Base-by-base conservation (phyloP, 2,797 vertebrate genomes). In the Myotis findleyi region DNA sequence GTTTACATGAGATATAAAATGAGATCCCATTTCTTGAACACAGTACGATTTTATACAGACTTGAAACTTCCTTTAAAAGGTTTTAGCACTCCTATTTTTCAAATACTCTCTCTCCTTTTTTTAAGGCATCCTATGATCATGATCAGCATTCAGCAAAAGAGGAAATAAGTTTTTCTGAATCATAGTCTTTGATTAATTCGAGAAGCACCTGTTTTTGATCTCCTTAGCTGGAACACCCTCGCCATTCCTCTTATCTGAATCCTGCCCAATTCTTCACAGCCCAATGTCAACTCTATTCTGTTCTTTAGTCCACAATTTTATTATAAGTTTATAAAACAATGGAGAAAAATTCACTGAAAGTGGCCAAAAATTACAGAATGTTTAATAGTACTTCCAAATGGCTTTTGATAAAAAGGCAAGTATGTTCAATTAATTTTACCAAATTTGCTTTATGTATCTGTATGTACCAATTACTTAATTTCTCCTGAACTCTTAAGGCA, bases 1-100 rank as follows among this genome's bases (percentile, higher is more conserved):
- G 10, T 87, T 93, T 87, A 97, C 95, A 97, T 0, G 0, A 97
- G 47, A 66, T 14, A 69, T 6, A 53, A 81, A 62, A 79, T 85
- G 23, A 95, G 33, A 79, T 14, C 27, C 55, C 83, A 92, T 38
- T 84, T 17, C 30, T 75, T 86, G 64, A 93, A 66, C 11, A 90
- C 13, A 20, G 8, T 38, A 96, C 53, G 14, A 86, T 66, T 90
- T 95, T 55, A 93, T 21, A 87, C 1, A 93, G 14, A 59, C 5
- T 75, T 66, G 6, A 68, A 89, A 75, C 69, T 71, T 64, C 69
- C 68, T 73, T 87, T 85, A 84, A 72, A 97, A 89, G 13, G 14
- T 76, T 88, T 91, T 76, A 94, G 4, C 94, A 89, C 81, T 76
- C 18, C 38, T 62, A 76, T 76, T 93, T 95, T 84, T 91, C 36